Base-by-base conservation (phyloP, 2,888 invertebrate species). In the Hanleya hanleyi region DNA sequence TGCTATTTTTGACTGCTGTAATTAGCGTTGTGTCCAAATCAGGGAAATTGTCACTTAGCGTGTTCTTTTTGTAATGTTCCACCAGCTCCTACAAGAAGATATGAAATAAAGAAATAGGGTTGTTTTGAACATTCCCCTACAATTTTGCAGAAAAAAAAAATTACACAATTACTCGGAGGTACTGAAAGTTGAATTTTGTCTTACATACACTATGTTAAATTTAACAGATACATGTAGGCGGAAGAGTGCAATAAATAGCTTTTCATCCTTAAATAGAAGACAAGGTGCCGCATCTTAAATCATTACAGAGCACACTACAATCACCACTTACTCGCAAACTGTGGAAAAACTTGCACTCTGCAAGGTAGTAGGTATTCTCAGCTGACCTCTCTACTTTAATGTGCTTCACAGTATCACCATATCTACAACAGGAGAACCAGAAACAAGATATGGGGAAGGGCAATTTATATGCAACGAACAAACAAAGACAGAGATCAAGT, bases 31-130 rank as follows among this genome's bases (percentile, higher is more conserved):
- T 91, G 78, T 91, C 88, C n/a, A 92, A 88, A 26, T 91, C 91
- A 47, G 91, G 90, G 90, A 99, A 99, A 91, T 97, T 98, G 92
- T 98, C 97, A 0, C 95, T 94, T 77, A 99, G 92, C 88, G 96
- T 97, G 86, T 95, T 95, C 83, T 95, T 94, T 91, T 97, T 96
- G 91, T 98, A 99, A 92, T 96, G 97, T 78, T 95, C 95, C 81
- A 99, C 95, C 79, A 99, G 93, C 90, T 98, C 97, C 92, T 92
- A 83, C 7, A 79, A 81, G 74, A 50, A 62, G 32, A 61, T 50
- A 67, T n/a, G 57, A n/a, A 47, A 47, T 22, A 47, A 47, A 18
- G 22, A 47, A 2, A 47, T 47, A n/a, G n/a, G n/a, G n/a, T n/a
- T n/a, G n/a, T n/a, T 41, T 41, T 41, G 7, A 41, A 18, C 41